A percentile compares a stretch with the other conserved stretches of the same genome.
Conservation (phyloP, 1,140 invertebrate genomes). For the Dolichoris vasculosae region DNA sequence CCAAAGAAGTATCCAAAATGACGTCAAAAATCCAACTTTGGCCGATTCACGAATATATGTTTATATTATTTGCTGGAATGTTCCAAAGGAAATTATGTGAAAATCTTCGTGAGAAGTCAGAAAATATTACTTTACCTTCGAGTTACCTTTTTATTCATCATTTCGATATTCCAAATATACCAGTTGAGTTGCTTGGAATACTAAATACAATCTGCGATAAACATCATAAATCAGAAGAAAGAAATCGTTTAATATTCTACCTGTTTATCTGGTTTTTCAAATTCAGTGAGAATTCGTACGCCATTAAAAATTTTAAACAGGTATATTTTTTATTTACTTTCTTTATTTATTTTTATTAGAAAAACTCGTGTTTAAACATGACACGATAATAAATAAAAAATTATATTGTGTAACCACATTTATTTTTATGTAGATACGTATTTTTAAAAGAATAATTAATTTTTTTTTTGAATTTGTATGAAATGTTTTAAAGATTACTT, state of each 20-base stretch:
- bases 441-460: too few species aligned
- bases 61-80: conserved; percentile 58
- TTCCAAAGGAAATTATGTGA: conserved; percentile 58
- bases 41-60: conserved; percentile 72
- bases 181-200: conserved; percentile 61
- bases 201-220: conserved; percentile 55
- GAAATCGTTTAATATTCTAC: conserved; percentile 53
- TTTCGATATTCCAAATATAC: conserved; percentile 61
- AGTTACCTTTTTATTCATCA: conserved; percentile 1
- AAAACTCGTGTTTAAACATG: too few species aligned
- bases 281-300: conserved; percentile 57
- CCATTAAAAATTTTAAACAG: conserved; percentile 53
- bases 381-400: too few species aligned
- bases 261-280: conserved; percentile 56
- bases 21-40: conserved; percentile 62
- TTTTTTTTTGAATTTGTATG: too few species aligned
- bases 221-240: conserved; percentile 21
- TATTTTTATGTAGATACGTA: too few species aligned
- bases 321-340: conserved; percentile 34
- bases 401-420: too few species aligned
- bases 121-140: conserved; percentile 26
- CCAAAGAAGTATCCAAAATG: conserved; percentile 46
- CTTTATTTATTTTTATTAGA: background rate
- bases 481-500: too few species aligned
- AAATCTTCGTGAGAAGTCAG: background rate